Evolutionary conservation across 2,797 vertebrate genomes (phyloP).

Genomic region (Ara ararauna): DNA sequence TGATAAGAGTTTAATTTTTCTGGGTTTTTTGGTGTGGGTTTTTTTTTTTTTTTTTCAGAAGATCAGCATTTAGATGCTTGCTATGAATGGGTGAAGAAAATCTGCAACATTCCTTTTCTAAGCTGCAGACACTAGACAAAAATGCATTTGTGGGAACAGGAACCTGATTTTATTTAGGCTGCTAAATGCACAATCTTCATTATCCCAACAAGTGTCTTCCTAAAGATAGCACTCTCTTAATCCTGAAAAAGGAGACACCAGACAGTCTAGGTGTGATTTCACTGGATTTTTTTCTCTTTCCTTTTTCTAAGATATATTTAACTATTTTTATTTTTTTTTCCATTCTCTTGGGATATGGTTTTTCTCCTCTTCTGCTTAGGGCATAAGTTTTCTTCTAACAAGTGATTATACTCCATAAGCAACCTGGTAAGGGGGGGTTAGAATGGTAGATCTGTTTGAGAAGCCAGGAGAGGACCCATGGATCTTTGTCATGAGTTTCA

Average conservation of each 20-base stretch:
- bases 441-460: conserved; percentile 37
- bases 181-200: conserved; percentile 66
- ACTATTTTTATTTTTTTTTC: neutral
- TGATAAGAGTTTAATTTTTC: conserved; percentile 75
- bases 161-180: conserved; percentile 73
- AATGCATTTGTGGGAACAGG: conserved; percentile 66
- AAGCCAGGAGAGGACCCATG: neutral
- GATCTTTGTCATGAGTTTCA: neutral
- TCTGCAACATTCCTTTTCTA: conserved; percentile 68
- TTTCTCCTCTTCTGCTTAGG: neutral
- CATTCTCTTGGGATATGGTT: neutral
- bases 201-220: conserved; percentile 54
- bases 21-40: neutral
- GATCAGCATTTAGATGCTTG: conserved; percentile 72
- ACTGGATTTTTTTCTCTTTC: conserved; percentile 37
- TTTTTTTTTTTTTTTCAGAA: conserved; percentile 41
- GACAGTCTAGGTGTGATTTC: conserved; percentile 47
- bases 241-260: conserved; percentile 55
- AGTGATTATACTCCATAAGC: neutral
- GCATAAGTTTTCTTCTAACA: neutral
- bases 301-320: conserved; percentile 9
- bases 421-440: neutral
- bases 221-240: conserved; percentile 52
- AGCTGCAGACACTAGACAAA: conserved; percentile 68
- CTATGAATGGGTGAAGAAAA: conserved; percentile 53